Base-by-base conservation (phyloP, 2,888 invertebrate genomes). In the Eilema sororculum region DNA sequence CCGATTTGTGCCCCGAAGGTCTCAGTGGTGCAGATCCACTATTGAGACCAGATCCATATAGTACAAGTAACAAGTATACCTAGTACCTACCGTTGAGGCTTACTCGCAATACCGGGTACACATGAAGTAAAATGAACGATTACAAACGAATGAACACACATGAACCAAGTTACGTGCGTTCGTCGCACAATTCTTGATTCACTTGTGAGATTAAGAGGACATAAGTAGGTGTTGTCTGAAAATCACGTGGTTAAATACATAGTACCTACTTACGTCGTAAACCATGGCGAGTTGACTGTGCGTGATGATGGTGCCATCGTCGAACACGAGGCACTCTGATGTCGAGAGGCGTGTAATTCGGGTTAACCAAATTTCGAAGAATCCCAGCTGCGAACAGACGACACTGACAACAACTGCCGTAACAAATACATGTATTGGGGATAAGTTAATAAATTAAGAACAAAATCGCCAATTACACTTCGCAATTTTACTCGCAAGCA, bases 321-420 rank as follows among this genome's bases (percentile, higher is more conserved):
- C 98, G 89, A 99, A 98, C 73, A 98, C 97, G 90, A 99, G 95
- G 79, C 97, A 96, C 66, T 97, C 96, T 73, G 97, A 96, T 57
- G 97, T 97, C 59, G 98, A 97, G 93, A 98, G 96, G 78, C 97
- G 96, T 13, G 98, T 96, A 77, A 98, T 97, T 86, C 99, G 97
- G 64, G 98, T 97, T 79, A 99, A 96, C 99, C 99, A 99, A 76
- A 99, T 97, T 94, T 99, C 99, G 91, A 99, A 99, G 96, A 99
- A 99, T 75, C 99, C 99, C 88, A 91, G 86, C 95, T 95, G 92
- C 52, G 83, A 84, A 89, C 78, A 87, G 30, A 61, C 25, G 20
- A 41, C 56, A 61, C 37, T 86, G 79, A 79, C 85, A 86, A 77
- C 65, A 24, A 52, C 65, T 41, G 71, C 73, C 13, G 28, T 65